Conservation (phyloP, 2,113 vertebrate species). For the Craseonycteris thonglongyai region DNA sequence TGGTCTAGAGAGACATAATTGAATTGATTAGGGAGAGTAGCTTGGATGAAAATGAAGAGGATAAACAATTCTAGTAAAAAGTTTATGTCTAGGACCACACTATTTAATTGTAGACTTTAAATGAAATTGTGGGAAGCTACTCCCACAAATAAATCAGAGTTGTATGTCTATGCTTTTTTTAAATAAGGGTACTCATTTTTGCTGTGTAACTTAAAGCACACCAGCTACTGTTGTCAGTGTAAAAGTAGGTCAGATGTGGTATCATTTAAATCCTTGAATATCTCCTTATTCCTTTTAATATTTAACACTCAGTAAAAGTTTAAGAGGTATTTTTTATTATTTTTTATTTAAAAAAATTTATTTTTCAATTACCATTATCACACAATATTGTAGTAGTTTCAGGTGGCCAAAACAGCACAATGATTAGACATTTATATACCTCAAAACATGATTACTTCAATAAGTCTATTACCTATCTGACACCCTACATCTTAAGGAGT, state of each 20-base stretch:
- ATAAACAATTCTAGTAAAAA: neutral
- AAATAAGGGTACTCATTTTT: neutral
- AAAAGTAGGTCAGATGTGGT: neutral
- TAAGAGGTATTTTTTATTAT: neutral
- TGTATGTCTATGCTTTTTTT: neutral
- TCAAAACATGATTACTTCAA: too few relatives aligned
- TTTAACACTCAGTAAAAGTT: neutral
- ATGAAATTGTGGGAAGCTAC: neutral
- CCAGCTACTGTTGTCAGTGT: neutral
- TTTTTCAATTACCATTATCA: too few relatives aligned
- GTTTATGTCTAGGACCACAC: neutral
- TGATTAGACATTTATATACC: too few relatives aligned
- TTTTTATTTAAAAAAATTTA: too few relatives aligned
- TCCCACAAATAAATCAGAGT: neutral
- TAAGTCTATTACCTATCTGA: too few relatives aligned
- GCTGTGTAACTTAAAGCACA: neutral
- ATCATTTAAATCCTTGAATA: neutral
- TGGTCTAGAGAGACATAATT: neutral
- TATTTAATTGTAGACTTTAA: neutral
- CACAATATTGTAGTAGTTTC: too few relatives aligned
- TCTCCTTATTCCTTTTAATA: neutral
- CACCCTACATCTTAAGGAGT: too few relatives aligned
- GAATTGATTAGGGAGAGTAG: neutral
- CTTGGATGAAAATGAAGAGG: neutral
- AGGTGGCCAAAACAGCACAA: too few relatives aligned